Evolutionary conservation across 2,113 vertebrate species (phyloP).

Genomic region (Sturnus vulgaris): DNA sequence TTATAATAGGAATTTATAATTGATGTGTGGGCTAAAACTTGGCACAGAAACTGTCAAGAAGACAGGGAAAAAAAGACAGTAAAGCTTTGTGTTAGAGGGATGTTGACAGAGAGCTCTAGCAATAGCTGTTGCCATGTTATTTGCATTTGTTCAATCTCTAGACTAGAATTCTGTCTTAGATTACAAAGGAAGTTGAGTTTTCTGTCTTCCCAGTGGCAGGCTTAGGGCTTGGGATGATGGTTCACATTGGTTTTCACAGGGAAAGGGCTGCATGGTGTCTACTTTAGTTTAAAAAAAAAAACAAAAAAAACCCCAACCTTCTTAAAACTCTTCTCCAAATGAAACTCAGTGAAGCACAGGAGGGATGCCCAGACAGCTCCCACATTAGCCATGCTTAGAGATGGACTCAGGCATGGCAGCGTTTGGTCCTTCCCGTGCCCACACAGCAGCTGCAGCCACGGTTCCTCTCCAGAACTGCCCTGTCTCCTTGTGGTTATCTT

Average conservation of each 20-base stretch:
- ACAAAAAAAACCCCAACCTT: background rate
- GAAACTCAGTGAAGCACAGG: background rate
- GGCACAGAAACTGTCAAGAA: constrained; percentile 23
- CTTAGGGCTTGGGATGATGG: background rate
- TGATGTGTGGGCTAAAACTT: constrained; percentile 47
- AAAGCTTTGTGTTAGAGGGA: constrained; percentile 15
- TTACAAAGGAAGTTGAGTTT: background rate
- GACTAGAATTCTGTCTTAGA: background rate
- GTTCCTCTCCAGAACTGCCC: background rate
- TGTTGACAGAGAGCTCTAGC: background rate
- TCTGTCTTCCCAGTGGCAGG: background rate
- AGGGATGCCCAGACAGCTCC: background rate
- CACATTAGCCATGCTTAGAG: accelerated
- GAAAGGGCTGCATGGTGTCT: background rate
- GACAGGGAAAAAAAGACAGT: constrained; percentile 1
- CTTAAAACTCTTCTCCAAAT: background rate
- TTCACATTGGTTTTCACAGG: background rate
- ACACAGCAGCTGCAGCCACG: background rate
- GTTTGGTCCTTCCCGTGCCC: background rate
- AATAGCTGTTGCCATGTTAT: background rate
- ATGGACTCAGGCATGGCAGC: accelerated
- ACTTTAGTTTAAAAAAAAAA: background rate
- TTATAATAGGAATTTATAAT: constrained; percentile 34
- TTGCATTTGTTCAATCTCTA: background rate
- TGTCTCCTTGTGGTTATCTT: background rate